A percentile compares a stretch with the other conserved stretches of the same genome.
phyloP scores from a whole-genome alignment of 2,888 invertebrate genomes.

The Ptychoptera contaminata region DNA sequence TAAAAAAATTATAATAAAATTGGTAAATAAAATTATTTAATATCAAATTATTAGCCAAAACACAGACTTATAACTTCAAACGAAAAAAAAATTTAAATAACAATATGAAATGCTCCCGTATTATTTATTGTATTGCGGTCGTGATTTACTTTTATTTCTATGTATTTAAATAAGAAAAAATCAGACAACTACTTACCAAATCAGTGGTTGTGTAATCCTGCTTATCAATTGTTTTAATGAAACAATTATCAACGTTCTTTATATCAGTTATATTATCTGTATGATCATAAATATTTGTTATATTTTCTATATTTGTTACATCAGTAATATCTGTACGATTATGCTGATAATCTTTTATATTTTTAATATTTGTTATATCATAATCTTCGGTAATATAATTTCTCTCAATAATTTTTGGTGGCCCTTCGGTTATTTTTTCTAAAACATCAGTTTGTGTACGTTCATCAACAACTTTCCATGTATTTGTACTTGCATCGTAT shows the following conservation, averaged over 20 bases:
- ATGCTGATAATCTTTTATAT: conserved; percentile 10
- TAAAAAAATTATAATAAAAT: too few species aligned
- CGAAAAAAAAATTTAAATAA: too few species aligned
- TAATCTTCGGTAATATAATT: conserved; percentile 29
- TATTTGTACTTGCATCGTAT: conserved; percentile 31
- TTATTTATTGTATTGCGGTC: too few species aligned
- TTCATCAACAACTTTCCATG: conserved; percentile 31
- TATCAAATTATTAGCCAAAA: too few species aligned
- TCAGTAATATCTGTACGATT: conserved; percentile 24
- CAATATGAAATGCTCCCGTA: too few species aligned
- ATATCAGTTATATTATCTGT: conserved; percentile 21
- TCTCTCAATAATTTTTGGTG: conserved; percentile 19
- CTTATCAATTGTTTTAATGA: background rate
- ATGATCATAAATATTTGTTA: conserved; percentile 2
- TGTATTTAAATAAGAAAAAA: too few species aligned
- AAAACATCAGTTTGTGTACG: conserved; percentile 31
- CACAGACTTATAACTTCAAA: too few species aligned
- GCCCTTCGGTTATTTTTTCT: conserved; percentile 29
- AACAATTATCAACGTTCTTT: conserved; percentile 4
- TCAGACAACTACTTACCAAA: too few species aligned
- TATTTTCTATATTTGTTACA: conserved; percentile 10
- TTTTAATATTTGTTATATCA: conserved; percentile 27
- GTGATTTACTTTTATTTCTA: too few species aligned
- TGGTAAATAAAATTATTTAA: too few species aligned
- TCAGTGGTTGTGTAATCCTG: too few species aligned